These are phyloP conservation scores for Chroicocephalus ridibundus DNA, from an alignment of 2,113 vertebrate genomes.

Conservation along the genomic window DNA sequence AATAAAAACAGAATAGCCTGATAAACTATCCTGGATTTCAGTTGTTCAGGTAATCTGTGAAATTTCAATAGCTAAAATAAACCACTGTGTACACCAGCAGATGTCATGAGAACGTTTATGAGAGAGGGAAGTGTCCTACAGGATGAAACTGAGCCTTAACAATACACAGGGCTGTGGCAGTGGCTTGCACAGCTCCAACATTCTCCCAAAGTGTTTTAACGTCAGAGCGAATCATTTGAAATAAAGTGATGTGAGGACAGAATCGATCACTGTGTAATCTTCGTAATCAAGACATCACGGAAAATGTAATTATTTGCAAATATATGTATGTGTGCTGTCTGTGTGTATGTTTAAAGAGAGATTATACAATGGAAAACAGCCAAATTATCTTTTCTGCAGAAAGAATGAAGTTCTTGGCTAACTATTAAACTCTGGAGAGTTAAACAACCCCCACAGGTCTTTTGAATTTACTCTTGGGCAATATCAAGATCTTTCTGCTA, in stretches of 20 bases:
- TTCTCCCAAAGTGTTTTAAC: not conserved
- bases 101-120: not conserved
- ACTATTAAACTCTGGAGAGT: not conserved
- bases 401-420: not conserved
- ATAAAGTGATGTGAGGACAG: not conserved
- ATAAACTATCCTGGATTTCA: not conserved
- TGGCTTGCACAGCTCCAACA: not conserved
- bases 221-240: not conserved
- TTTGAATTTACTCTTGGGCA: constrained; percentile 1
- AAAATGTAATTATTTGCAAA: not conserved
- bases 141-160: not conserved
- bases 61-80: not conserved
- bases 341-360: not conserved
- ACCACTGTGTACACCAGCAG: not conserved
- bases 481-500: constrained; percentile 26
- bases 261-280: not conserved
- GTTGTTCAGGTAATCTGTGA: not conserved
- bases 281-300: not conserved
- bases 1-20: not conserved
- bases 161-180: not conserved
- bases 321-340: not conserved
- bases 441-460: not conserved
- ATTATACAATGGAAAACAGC: not conserved
- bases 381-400: not conserved
- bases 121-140: not conserved